Evolutionary conservation across 1,140 invertebrate genomes (phyloP), one percentile per base, ranked within the genome.

Genomic region (Drosophila trapezifrons): DNA sequence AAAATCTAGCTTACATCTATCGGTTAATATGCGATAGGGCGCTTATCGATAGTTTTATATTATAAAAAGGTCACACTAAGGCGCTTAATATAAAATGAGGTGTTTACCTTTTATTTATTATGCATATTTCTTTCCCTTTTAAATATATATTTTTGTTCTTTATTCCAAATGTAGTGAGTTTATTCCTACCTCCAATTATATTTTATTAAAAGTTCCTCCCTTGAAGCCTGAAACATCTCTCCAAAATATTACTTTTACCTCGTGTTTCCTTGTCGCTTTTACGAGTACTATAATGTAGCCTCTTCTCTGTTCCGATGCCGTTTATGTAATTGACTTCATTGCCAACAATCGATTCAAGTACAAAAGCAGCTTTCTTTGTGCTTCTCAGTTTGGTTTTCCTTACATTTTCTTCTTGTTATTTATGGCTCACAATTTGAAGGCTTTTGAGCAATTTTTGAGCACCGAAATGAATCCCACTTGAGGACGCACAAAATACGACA

Each of bases 271-370:
- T 35, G 18, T 12, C 42, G 27, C 40, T 29, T 42, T 62, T n/a
- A 32, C 3, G 37, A 12, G n/a, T 10, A 29, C 25, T 8, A 9
- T 10, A 32, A 2, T 3, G 8, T 20, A 45, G 47, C 27, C 45
- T 56, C 29, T 32, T 38, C 18, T 17, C 18, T 17, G 47, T 43
- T 38, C 52, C 32, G n/a, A 20, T 75, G 35, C 46, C 62, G 60
- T 76, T 76, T 76, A 76, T 76, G 74, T 76, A 76, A 76, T 76
- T 76, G 74, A 76, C 74, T 76, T 76, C 73, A 76, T 76, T 69
- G 74, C 74, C 72, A 76, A 76, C 72, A 67, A 76, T 76, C 74
- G 74, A 76, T 76, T 76, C 47, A 60, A 76, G 63, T 76, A 65
- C 42, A 70, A 71, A 49, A 71, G 67, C 65, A 70, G 51, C 35